Conservation (phyloP, 2,797 vertebrate species). For the Premnoplex brunnescens region DNA sequence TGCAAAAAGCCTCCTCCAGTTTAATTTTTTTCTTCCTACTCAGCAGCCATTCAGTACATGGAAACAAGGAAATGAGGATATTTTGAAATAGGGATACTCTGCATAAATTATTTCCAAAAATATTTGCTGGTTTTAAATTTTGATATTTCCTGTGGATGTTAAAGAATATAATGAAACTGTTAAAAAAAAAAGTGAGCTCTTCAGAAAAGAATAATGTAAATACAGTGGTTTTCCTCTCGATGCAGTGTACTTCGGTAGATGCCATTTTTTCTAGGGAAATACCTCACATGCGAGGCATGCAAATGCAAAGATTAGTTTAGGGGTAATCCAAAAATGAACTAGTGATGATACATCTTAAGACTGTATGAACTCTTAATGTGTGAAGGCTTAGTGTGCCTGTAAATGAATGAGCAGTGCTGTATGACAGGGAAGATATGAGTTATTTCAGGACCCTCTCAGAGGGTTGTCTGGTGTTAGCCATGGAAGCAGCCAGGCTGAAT, state of each 20-base stretch:
- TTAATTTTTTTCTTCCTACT: neutral
- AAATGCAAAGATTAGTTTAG: neutral
- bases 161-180: neutral
- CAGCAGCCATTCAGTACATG: neutral
- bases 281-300: neutral
- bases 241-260: neutral
- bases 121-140: neutral
- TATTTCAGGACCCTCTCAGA: neutral
- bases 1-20: neutral
- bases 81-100: neutral
- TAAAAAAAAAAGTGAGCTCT: neutral
- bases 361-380: neutral
- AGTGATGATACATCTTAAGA: neutral
- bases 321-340: neutral
- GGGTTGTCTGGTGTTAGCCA: neutral
- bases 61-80: constrained; percentile 1
- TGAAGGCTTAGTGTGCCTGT: neutral
- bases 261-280: neutral
- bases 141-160: neutral
- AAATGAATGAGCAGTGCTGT: neutral
- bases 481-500: neutral
- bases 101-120: neutral
- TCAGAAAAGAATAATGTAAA: neutral
- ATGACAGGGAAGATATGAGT: neutral
- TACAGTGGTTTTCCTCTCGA: neutral